phyloP scores from a whole-genome alignment of 1,140 invertebrate genomes.

The Helicorthomorpha holstii region DNA sequence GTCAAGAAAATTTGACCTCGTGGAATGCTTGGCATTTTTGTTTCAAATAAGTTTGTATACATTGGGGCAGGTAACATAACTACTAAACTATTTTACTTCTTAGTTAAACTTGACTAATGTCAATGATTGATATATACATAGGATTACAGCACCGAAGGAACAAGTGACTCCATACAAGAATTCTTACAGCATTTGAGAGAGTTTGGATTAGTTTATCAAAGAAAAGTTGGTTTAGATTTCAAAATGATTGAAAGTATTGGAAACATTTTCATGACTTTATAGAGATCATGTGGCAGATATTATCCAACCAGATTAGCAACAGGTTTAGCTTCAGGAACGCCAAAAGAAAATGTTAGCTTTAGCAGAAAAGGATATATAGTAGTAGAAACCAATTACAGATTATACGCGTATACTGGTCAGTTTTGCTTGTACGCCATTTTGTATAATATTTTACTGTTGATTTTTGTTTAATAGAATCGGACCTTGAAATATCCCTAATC shows the following conservation, averaged over 20 bases:
- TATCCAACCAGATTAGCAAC: slow-evolving; percentile 86
- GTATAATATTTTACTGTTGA: slow-evolving; percentile 4
- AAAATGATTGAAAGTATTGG: background rate
- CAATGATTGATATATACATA: slow-evolving; percentile 20
- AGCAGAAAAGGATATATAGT: slow-evolving; percentile 60
- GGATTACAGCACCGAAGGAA: slow-evolving; percentile 90
- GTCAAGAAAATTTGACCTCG: slow-evolving; percentile 60
- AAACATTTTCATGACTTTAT: slow-evolving; percentile 13
- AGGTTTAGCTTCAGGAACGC: slow-evolving; percentile 59
- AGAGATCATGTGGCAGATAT: slow-evolving; percentile 76
- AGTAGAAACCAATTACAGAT: slow-evolving; percentile 92
- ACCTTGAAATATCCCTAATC: slow-evolving; percentile 77
- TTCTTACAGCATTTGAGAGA: slow-evolving; percentile 92
- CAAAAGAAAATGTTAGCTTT: slow-evolving; percentile 18
- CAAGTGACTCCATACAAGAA: slow-evolving; percentile 66
- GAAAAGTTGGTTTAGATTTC: slow-evolving; percentile 42
- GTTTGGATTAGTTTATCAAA: slow-evolving; percentile 91
- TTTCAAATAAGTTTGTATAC: slow-evolving; percentile 94
- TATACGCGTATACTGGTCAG: slow-evolving; percentile 77
- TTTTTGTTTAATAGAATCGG: slow-evolving; percentile 41
- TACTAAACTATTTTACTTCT: background rate
- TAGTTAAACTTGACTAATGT: background rate
- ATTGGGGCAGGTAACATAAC: slow-evolving; percentile 55
- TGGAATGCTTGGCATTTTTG: slow-evolving; percentile 81
- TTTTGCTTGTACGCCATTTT: background rate